Evolutionary conservation across 2,797 vertebrate genomes (phyloP), one percentile per base, ranked within the genome.

Genomic region (Urocyon cinereoargenteus): DNA sequence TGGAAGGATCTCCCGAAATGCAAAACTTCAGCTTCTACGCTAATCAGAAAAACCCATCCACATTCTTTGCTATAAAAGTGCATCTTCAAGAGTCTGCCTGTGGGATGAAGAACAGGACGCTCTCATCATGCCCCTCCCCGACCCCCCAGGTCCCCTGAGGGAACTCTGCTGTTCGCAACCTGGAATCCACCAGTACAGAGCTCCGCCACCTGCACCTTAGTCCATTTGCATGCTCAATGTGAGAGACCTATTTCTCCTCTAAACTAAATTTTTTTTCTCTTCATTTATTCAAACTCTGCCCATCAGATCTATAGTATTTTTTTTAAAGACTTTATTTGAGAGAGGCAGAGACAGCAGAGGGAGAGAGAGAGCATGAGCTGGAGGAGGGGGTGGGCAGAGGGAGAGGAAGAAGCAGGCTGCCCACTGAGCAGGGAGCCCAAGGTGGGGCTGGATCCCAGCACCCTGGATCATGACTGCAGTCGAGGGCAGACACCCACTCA

Each of bases 101-200:
- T n/a, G 10, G 3, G 34, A 36, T 26, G 57, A n/a, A 45, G 26
- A 68, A 15, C 0, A 28, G 53, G 64, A 9, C 4, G 11, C 12
- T 70, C 31, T 73, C 15, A 19, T 31, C 9, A 18, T 24, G 8
- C 6, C 3, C 1, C 26, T 40, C 5, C 2, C 55, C 5, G 18
- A 14, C 13, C 19, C 24, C n/a, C 2, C 18, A 21, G 26, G 22
- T 19, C 70, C 9, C 45, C 26, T 21, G 7, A 34, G 31, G 70
- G 36, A 51, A 66, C 13, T 14, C 2, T 18, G 36, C 18, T 15
- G 31, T 68, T 66, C 26, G 6, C 24, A 73, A 64, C 19, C 16
- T 31, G 21, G 26, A 59, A 49, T 3, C 8, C 1, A 34, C 45
- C 34, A n/a, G 61, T 0, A 7, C 26, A 49, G 13, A 28, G 0